Base-by-base conservation (phyloP, 1,140 invertebrate genomes). In the Sesamia nonagrioides region DNA sequence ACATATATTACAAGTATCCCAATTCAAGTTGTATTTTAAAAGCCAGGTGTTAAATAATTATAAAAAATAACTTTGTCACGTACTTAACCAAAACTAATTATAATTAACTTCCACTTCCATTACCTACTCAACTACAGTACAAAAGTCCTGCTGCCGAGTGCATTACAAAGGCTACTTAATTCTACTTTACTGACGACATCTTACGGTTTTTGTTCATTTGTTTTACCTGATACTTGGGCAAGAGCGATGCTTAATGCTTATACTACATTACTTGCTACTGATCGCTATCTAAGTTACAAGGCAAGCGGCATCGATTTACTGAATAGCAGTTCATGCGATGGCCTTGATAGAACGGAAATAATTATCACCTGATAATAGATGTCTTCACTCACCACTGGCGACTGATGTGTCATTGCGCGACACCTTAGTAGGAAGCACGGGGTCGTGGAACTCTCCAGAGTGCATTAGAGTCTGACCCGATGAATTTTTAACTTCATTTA, bases 321-420 rank as follows among this genome's bases (percentile, higher is more conserved):
- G 45, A 78, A 58, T 68, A 92, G 89, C 91, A 86, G 80, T 88
- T 80, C 90, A 94, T 94, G 91, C 92, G 85, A 89, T 90, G 89
- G 88, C 89, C 91, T 89, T 91, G 90, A 88, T 88, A 93, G 80
- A 89, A 94, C 84, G 87, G 85, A 94, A 95, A 89, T 86, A 84
- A 87, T 92, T 92, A 93, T 95, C 93, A 95, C 93, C 93, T 95
- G 93, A 91, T 86, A 93, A 91, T 91, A 91, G 92, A 90, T 92
- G 93, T 93, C 93, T 92, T 95, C 93, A 95, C 93, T 95, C 93
- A 95, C 93, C 93, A 89, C 93, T 89, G 89, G 90, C 91, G 91
- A 92, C 89, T 82, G 92, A 86, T 69, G 89, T 88, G 78, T 93
- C 91, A 88, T 78, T 87, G 66, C 93, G 87, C 50, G 88, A 87